Percentiles rank a stretch among this genome's conserved stretches.
These are phyloP conservation scores for Ciconia nigra DNA, from an alignment of 2,797 vertebrate genomes.

Conservation along the genomic window DNA sequence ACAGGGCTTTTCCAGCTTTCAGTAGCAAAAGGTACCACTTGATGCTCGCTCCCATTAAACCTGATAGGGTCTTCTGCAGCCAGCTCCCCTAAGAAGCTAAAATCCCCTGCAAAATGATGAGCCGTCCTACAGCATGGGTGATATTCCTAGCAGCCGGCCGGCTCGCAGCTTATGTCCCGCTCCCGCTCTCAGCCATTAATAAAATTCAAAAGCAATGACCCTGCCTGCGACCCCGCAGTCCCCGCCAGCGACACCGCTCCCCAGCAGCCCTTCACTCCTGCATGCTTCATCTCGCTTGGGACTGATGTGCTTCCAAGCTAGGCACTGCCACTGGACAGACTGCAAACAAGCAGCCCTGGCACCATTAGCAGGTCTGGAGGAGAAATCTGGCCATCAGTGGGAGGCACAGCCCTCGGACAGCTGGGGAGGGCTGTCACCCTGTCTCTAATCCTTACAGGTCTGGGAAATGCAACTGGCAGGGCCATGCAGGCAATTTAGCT, in stretches of 20 bases:
- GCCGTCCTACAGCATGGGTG: neutral
- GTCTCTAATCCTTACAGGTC: neutral
- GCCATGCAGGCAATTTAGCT: neutral
- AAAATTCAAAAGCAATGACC: neutral
- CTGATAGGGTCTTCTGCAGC: neutral
- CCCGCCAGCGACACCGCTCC: neutral
- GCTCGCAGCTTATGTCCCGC: neutral
- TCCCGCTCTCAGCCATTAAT: neutral
- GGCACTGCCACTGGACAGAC: neutral
- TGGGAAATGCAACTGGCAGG: neutral
- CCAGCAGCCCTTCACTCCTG: neutral
- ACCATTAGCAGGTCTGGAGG: neutral
- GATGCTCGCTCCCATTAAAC: neutral
- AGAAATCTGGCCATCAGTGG: neutral
- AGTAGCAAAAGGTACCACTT: neutral
- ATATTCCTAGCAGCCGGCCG: neutral
- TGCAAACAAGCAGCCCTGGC: neutral
- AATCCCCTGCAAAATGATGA: neutral
- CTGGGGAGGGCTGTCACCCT: rapidly evolving
- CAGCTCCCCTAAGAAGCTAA: neutral
- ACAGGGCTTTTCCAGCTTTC: neutral
- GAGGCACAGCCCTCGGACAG: neutral
- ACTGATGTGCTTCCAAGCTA: neutral
- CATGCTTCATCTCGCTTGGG: neutral
- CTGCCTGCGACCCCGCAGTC: neutral